phyloP scores from a whole-genome alignment of 2,113 vertebrate genomes.

The Periophthalmodon schlosseri region DNA sequence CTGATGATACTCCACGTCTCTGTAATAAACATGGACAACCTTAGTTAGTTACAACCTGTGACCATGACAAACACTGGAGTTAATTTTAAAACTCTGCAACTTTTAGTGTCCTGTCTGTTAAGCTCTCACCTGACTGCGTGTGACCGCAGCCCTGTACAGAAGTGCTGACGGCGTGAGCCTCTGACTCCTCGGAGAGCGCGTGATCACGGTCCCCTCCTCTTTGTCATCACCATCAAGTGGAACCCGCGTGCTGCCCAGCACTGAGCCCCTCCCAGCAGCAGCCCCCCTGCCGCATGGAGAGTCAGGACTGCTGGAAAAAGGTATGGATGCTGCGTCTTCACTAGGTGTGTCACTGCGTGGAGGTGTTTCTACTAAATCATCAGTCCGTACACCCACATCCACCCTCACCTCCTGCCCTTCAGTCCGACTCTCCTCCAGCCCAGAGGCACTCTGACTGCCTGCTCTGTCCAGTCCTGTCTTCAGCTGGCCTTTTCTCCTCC shows the following conservation, averaged over 20 bases:
- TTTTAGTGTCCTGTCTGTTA: background rate
- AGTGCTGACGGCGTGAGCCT: conserved; percentile 88
- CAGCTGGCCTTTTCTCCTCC: conserved; percentile 63
- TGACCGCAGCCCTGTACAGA: conserved; percentile 91
- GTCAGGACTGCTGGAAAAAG: conserved; percentile 87
- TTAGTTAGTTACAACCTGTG: background rate
- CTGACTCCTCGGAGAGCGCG: conserved; percentile 78
- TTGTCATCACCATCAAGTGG: conserved; percentile 78
- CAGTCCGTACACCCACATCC: conserved; percentile 50
- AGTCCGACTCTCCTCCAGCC: conserved; percentile 64
- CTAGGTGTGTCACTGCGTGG: conserved; percentile 82
- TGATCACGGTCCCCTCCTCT: conserved; percentile 73
- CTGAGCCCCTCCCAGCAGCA: conserved; percentile 63
- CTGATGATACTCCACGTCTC: conserved; percentile 90
- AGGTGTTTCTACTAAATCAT: conserved; percentile 71
- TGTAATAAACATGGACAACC: conserved; percentile 41
- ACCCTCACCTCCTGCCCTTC: conserved; percentile 34
- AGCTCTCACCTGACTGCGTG: conserved; percentile 85
- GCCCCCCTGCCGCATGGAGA: conserved; percentile 83
- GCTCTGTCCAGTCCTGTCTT: conserved; percentile 62
- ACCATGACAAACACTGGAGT: background rate
- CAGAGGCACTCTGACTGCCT: conserved; percentile 71
- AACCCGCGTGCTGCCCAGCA: conserved; percentile 65
- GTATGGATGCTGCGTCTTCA: conserved; percentile 83
- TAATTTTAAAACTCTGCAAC: background rate